Evolutionary conservation across 2,797 vertebrate genomes (phyloP).

Genomic region (Pygocentrus nattereri): DNA sequence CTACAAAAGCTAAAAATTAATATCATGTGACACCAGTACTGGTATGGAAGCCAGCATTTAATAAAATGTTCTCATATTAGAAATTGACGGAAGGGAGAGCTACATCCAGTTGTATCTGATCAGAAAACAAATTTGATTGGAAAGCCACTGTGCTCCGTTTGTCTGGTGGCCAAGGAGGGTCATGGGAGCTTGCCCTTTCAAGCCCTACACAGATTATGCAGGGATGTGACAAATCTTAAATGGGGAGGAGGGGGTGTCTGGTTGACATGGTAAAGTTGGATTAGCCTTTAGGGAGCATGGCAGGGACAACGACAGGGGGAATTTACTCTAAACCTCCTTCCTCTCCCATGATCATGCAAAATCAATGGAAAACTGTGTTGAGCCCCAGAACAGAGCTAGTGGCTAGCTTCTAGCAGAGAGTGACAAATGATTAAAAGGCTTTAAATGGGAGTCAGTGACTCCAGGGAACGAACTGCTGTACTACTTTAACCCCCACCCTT

Average conservation of each 20-base stretch:
- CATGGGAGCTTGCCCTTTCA: slow-evolving; percentile 3
- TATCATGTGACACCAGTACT: background rate
- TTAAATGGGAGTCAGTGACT: slow-evolving; percentile 31
- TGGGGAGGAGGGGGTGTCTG: slow-evolving; percentile 50
- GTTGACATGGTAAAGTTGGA: slow-evolving; percentile 58
- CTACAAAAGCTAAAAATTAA: too few species aligned
- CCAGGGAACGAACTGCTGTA: background rate
- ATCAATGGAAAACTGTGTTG: slow-evolving; percentile 1
- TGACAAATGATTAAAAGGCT: slow-evolving; percentile 22
- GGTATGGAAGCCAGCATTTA: background rate
- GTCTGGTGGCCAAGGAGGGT: background rate
- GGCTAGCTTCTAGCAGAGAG: background rate
- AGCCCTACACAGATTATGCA: slow-evolving; percentile 60
- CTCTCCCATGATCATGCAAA: background rate
- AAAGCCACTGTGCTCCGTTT: background rate
- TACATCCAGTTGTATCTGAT: background rate
- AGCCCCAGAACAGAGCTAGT: slow-evolving; percentile 1
- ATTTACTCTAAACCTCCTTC: background rate
- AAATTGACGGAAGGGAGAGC: background rate
- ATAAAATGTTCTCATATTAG: background rate
- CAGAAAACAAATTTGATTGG: background rate
- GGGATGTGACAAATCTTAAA: slow-evolving; percentile 57
- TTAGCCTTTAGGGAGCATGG: slow-evolving; percentile 54
- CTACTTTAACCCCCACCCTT: background rate
- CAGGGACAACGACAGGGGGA: slow-evolving; percentile 1